Percentiles rank a stretch among this genome's conserved stretches.
Conservation (phyloP, 2,113 vertebrate species). For the Sardina pilchardus region DNA sequence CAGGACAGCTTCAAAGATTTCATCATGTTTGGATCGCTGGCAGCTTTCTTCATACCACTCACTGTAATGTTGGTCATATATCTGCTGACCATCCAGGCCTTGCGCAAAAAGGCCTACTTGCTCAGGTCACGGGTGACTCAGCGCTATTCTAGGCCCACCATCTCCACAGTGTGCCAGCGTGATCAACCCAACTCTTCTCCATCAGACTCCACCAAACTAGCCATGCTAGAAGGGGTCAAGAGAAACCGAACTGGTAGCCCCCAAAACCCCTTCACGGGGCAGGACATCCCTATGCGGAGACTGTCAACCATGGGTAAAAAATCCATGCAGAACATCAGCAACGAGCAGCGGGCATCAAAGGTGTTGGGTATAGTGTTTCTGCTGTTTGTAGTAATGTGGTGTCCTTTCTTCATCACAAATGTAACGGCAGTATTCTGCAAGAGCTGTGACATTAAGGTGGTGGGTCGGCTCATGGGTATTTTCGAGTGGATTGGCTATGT, state of each 20-base stretch:
- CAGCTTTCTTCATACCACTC: conserved; percentile 91
- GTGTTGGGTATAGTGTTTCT: conserved; percentile 96
- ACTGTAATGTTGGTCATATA: conserved; percentile 95
- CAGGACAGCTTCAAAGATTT: conserved; percentile 83
- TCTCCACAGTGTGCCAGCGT: conserved; percentile 84
- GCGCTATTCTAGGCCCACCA: conserved; percentile 74
- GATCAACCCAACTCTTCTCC: conserved; percentile 70
- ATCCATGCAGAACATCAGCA: conserved; percentile 90
- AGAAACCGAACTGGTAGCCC: conserved; percentile 62
- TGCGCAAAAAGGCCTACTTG: conserved; percentile 89
- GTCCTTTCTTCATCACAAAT: conserved; percentile 97
- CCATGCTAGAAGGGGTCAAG: conserved; percentile 71
- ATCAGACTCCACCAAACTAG: conserved; percentile 69
- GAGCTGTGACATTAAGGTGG: conserved; percentile 75
- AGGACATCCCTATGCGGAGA: conserved; percentile 73
- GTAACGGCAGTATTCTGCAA: conserved; percentile 86
- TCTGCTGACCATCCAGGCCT: conserved; percentile 87
- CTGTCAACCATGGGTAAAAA: conserved; percentile 86
- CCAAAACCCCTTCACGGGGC: conserved; percentile 42
- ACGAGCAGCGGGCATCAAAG: conserved; percentile 95
- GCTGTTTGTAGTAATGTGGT: conserved; percentile 97
- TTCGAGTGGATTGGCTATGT: conserved; percentile 98
- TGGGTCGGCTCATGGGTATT: conserved; percentile 87
- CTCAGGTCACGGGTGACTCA: conserved; percentile 81
- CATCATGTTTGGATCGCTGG: conserved; percentile 90